Conservation (phyloP, 2,113 vertebrate genomes). For the Prochilodus magdalenae region DNA sequence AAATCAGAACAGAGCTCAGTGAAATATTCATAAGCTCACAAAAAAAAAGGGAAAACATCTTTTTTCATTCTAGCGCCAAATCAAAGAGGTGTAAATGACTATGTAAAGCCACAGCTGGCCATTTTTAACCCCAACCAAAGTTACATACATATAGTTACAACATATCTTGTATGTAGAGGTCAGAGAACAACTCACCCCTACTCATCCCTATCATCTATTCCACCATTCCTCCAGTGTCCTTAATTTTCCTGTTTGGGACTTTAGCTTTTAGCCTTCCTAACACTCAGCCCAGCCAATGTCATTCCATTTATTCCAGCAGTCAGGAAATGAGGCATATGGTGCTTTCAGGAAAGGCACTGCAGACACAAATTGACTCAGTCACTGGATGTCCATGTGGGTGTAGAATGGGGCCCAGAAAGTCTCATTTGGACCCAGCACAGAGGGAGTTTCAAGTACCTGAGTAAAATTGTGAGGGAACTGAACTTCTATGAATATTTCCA, state of each 20-base stretch:
- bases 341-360: background rate
- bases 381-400: background rate
- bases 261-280: background rate
- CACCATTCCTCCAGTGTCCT: background rate
- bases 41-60: no score
- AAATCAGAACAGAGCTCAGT: no score
- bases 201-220: background rate
- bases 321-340: background rate
- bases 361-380: background rate
- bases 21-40: no score
- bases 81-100: no score
- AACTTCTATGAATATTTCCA: background rate
- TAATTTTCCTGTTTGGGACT: constrained; percentile 2
- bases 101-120: no score
- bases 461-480: background rate
- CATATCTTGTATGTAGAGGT: no score
- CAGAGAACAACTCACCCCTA: background rate
- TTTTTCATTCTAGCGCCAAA: no score
- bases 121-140: no score
- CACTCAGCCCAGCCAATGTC: background rate
- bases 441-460: background rate
- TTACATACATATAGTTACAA: no score
- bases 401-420: background rate
- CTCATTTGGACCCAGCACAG: background rate
- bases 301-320: background rate